These are phyloP conservation scores for Phasianus colchicus DNA, from an alignment of 2,113 vertebrate species.

Conservation along the genomic window DNA sequence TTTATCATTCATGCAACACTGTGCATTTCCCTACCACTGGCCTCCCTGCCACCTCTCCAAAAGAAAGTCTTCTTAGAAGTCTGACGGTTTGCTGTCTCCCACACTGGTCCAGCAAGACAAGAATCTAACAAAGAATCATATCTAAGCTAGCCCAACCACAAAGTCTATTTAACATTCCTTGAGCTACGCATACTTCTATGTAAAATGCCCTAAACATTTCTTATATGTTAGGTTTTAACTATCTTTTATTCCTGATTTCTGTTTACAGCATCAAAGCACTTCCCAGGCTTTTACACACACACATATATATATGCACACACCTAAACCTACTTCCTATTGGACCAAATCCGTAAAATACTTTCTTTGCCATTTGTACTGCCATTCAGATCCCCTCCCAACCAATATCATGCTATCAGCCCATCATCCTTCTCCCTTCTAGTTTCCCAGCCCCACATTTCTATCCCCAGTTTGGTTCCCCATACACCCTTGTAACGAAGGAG, in stretches of 20 bases:
- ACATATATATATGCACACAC: neutral
- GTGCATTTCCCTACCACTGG: neutral
- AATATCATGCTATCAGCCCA: neutral
- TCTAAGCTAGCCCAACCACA: neutral
- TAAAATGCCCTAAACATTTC: neutral
- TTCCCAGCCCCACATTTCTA: neutral
- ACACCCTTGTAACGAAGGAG: conserved; percentile 73
- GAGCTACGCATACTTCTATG: neutral
- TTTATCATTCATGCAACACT: neutral
- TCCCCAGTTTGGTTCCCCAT: neutral
- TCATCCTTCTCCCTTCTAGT: neutral
- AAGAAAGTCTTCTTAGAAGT: neutral
- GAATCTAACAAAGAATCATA: neutral
- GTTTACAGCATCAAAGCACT: neutral
- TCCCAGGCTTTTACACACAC: neutral
- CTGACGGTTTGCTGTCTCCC: neutral
- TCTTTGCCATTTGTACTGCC: neutral
- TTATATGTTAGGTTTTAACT: neutral
- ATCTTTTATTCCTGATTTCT: neutral
- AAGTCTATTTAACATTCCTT: neutral
- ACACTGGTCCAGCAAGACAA: neutral
- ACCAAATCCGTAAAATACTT: neutral
- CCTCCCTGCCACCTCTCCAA: neutral
- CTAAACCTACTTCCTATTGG: neutral
- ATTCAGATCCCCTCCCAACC: neutral